Base-by-base conservation (phyloP, 2,888 invertebrate species). In the Drosophila hamatofila region DNA sequence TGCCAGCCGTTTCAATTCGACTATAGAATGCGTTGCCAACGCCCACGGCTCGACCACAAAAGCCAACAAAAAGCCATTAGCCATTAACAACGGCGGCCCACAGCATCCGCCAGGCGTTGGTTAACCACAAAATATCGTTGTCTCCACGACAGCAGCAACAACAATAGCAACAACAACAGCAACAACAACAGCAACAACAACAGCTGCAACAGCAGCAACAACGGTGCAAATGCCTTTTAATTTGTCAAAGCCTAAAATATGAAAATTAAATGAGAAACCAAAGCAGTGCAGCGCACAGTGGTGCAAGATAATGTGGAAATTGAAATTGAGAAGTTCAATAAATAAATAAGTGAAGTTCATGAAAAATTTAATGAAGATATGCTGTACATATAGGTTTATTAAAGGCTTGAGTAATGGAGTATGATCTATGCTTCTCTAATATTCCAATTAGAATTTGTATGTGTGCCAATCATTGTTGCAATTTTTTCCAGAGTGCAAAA, bases 171-270 rank as follows among this genome's bases (percentile, higher is more conserved):
- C 39, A 39, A 39, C 70, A 61, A 64, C 63, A 69, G 72, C 81
- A 72, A 74, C 82, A 67, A 84, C 88, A 83, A 83, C 41, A 6
- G 25, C 70, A 55, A 59, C 65, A 70, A 71, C 79, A 69, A 72
- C 82, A 67, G 30, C 41, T 9, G 27, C 72, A 59, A 62, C 65
- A 70, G 73, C 79, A 72, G 78, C 83, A 67, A 85, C 89, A 84
- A 86, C 84, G 72, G 89, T 89, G 89, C 88, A 86, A 86, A 89
- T 89, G 88, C 79, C 88, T 86, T 88, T 87, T 87, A 88, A 90
- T 87, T 87, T 90, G 86, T 87, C 90, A 89, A 88, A 85, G 90
- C 84, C 82, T 84, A 87, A 84, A 84, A 84, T 84, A 84, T 84
- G 89, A 84, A 84, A 84, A 79, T 90, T 86, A 83, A 80, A 86